Percentiles rank a stretch among this genome's conserved stretches.
Conservation (phyloP, 2,113 vertebrate genomes). For the Python bivittatus region DNA sequence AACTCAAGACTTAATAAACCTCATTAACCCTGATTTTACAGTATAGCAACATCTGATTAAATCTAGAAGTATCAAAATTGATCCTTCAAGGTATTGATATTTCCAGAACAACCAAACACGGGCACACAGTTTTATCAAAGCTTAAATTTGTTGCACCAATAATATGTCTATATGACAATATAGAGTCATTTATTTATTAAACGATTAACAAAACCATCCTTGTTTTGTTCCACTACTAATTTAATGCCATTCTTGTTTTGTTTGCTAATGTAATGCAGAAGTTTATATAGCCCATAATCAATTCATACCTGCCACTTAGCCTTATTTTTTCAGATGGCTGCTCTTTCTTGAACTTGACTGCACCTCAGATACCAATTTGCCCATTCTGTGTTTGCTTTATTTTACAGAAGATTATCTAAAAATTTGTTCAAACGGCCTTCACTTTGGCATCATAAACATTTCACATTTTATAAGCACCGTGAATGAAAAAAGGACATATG, state of each 20-base stretch:
- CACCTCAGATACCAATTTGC: background rate
- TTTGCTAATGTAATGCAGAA: background rate
- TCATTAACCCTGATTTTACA: background rate
- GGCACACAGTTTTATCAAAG: background rate
- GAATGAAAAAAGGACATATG: background rate
- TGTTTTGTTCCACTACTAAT: too few species aligned
- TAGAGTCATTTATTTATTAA: background rate
- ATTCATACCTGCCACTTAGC: background rate
- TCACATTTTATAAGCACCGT: background rate
- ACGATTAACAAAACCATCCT: background rate
- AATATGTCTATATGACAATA: background rate
- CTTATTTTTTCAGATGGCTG: background rate
- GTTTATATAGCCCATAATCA: background rate
- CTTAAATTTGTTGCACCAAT: background rate
- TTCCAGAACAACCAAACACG: background rate
- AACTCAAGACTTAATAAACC: background rate
- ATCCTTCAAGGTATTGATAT: background rate
- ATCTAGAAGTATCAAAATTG: background rate
- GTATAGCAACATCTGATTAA: background rate
- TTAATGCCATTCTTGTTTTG: too few species aligned
- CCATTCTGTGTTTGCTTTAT: background rate
- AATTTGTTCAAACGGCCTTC: background rate
- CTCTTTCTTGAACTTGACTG: background rate
- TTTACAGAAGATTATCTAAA: background rate
- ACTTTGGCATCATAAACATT: background rate